Base-by-base conservation (phyloP, 2,797 vertebrate genomes). In the Steatocranus sp. region DNA sequence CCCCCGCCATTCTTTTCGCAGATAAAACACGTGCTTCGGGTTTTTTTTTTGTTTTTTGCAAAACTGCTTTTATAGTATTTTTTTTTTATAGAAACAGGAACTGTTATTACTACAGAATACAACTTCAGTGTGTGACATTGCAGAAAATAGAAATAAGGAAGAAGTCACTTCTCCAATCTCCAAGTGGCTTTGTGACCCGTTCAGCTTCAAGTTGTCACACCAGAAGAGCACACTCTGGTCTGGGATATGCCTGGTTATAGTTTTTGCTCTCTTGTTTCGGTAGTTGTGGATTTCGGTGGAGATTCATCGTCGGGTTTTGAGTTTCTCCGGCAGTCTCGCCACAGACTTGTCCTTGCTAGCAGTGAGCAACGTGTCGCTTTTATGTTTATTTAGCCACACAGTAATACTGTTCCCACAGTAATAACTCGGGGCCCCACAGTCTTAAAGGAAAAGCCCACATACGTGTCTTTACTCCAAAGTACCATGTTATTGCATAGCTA, bases 401-500 rank as follows among this genome's bases (percentile, higher is more conserved):
- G 54, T 58, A 32, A 32, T 58, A 48, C 43, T 73, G 7, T 27
- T 48, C 25, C 17, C 46, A 18, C 43, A 30, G 68, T 73, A 73
- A n/a, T 12, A 27, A 12, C 25, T 73, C 17, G 2, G 3, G 15
- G 25, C 41, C 25, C 23, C 25, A 48, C 17, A 49, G 17, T 73
- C 68, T 49, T 73, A 46, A 76, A 43, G 34, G 50, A 41, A 49
- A 78, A 81, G 76, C 14, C 18, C 15, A 18, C 3, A 11, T 27
- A 38, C 20, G 32, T 30, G 34, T 49, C 27, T 75, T 25, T 36
- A 6, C 38, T 54, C 36, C 54, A 75, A 12, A 18, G 20, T 34
- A 61, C 15, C 12, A 17, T 30, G 32, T 51, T 75, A 66, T 87
- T 89, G 83, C 86, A 91, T 83, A 83, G 79, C 79, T 70, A 36